phyloP scores from a whole-genome alignment of 2,113 vertebrate genomes.

The Bungarus multicinctus region DNA sequence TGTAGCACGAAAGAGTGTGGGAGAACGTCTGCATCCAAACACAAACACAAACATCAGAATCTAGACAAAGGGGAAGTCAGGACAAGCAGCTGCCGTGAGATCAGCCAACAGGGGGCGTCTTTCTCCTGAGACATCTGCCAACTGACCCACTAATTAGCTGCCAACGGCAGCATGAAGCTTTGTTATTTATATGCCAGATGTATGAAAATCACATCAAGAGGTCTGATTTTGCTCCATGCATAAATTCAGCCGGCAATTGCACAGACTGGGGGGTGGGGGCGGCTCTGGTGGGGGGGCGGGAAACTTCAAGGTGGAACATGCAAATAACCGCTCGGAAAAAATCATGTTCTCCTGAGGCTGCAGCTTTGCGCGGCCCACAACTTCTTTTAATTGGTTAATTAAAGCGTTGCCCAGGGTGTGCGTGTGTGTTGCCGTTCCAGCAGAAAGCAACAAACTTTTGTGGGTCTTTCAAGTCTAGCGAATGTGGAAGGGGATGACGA shows the following conservation, averaged over 20 bases:
- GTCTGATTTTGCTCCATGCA: background rate
- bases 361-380: background rate
- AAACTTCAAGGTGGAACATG: background rate
- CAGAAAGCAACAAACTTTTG: background rate
- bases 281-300: background rate
- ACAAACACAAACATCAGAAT: background rate
- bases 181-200: background rate
- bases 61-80: background rate
- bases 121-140: background rate
- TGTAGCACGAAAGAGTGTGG: background rate
- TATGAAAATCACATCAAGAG: background rate
- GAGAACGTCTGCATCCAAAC: background rate
- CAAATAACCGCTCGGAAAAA: background rate
- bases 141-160: constrained; percentile 18
- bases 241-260: background rate
- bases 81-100: background rate
- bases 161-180: background rate
- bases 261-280: background rate
- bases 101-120: constrained; percentile 16
- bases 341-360: background rate
- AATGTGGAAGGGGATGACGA: background rate
- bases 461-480: background rate
- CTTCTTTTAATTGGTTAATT: constrained; percentile 2
- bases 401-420: background rate
- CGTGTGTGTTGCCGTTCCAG: background rate